Percentiles rank a stretch among this genome's conserved stretches.
Conservation (phyloP, 2,888 invertebrate species). For the Magallana nippona region DNA sequence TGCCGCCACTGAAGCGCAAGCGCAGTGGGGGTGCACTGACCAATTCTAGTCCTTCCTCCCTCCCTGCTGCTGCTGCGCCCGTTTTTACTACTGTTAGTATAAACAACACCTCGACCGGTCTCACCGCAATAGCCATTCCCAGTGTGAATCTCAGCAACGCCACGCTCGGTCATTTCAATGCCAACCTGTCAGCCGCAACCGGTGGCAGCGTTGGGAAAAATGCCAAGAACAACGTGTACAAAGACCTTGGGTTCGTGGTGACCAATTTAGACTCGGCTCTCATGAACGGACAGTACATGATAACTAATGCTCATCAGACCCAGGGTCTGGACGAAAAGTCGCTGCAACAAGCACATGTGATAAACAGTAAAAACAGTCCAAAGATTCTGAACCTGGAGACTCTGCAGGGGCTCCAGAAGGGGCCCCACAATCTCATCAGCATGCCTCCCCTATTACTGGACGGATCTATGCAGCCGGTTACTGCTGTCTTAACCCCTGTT, state of each 20-base stretch:
- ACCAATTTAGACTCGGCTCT: conserved; percentile 68
- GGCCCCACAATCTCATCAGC: conserved; percentile 55
- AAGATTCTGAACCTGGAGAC: conserved; percentile 54
- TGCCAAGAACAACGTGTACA: conserved; percentile 68
- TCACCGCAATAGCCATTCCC: conserved; percentile 67
- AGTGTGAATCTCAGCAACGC: conserved; percentile 64
- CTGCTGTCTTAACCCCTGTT: conserved; percentile 60
- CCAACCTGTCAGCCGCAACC: conserved; percentile 57
- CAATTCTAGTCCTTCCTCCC: conserved; percentile 50
- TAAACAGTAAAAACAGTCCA: conserved; percentile 49
- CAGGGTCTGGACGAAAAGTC: conserved; percentile 55
- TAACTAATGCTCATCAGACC: conserved; percentile 61
- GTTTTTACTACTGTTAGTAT: conserved; percentile 58
- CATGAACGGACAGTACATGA: conserved; percentile 73
- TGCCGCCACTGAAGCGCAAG: conserved; percentile 64
- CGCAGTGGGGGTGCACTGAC: conserved; percentile 63
- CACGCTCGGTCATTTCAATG: conserved; percentile 64
- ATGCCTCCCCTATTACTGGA: conserved; percentile 67
- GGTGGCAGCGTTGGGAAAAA: conserved; percentile 49
- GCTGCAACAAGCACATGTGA: conserved; percentile 52
- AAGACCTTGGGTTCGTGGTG: conserved; percentile 68
- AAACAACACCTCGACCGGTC: conserved; percentile 59
- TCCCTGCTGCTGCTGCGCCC: conserved; percentile 52
- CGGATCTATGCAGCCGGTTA: conserved; percentile 59
- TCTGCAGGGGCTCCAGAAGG: conserved; percentile 57